phyloP scores from a whole-genome alignment of 2,797 vertebrate species.

The Myotis planiceps region DNA sequence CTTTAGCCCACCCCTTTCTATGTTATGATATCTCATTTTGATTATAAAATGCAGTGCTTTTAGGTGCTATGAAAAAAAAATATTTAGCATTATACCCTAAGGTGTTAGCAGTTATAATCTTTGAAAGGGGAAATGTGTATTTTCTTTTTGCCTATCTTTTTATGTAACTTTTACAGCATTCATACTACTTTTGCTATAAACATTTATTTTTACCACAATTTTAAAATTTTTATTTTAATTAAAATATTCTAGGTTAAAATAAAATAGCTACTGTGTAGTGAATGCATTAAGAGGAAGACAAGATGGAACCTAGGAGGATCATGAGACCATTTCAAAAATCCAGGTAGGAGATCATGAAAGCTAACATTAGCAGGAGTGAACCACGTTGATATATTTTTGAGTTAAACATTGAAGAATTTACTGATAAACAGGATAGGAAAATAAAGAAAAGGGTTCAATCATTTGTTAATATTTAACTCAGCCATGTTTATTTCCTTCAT shows the following conservation, averaged over 20 bases:
- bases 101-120: background rate
- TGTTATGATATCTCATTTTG: background rate
- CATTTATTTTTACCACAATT: background rate
- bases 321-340: constrained; percentile 24
- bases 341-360: background rate
- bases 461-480: background rate
- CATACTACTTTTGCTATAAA: background rate
- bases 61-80: background rate
- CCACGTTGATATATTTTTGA: background rate
- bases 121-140: background rate
- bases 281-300: background rate
- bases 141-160: background rate
- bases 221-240: constrained; percentile 23
- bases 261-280: background rate
- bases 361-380: background rate
- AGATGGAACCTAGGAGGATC: background rate
- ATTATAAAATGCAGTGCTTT: background rate
- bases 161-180: background rate
- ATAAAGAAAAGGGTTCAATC: background rate
- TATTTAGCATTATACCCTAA: background rate
- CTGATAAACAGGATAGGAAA: background rate
- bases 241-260: background rate
- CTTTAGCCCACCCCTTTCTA: background rate
- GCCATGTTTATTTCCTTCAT: background rate
- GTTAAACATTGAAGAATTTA: background rate